These are phyloP conservation scores for Apodemus speciosus DNA, from an alignment of 2,113 vertebrate species.

Conservation along the genomic window DNA sequence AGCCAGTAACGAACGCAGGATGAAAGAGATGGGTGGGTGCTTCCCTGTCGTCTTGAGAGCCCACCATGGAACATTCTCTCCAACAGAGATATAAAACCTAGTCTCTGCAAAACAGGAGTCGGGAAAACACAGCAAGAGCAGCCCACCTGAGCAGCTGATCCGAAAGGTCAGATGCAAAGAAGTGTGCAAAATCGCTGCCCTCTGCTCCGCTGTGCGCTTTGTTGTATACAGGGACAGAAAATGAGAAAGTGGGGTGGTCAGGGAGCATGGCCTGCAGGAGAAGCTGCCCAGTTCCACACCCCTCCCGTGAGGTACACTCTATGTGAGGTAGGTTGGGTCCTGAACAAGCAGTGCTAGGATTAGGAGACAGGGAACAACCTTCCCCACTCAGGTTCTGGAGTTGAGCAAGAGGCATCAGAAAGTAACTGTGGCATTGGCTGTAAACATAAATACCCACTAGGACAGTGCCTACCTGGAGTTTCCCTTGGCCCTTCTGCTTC, in stretches of 20 bases:
- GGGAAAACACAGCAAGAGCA: not conserved
- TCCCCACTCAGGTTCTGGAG: not conserved
- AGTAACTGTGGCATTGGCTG: not conserved
- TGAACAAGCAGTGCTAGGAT: not conserved
- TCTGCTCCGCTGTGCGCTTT: fast-evolving
- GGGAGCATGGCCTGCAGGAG: not conserved
- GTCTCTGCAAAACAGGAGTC: not conserved
- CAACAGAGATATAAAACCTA: not conserved
- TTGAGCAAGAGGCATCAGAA: not conserved
- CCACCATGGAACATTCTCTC: not conserved
- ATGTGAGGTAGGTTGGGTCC: no score
- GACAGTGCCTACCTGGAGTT: not conserved
- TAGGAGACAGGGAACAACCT: not conserved
- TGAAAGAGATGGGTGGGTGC: not conserved
- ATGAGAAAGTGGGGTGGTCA: not conserved
- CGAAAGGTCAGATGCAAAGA: not conserved
- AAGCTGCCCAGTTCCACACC: no score
- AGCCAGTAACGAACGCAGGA: not conserved
- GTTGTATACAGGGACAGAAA: not conserved
- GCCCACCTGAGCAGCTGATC: no score
- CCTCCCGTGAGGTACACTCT: not conserved
- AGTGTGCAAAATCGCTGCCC: not conserved
- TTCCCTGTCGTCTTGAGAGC: not conserved
- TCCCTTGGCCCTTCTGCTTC: not conserved
- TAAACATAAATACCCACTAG: not conserved